A percentile compares a stretch with the other conserved stretches of the same genome.
These are phyloP conservation scores for Drosophila kambysellisi DNA, from an alignment of 2,888 invertebrate species.

Conservation along the genomic window DNA sequence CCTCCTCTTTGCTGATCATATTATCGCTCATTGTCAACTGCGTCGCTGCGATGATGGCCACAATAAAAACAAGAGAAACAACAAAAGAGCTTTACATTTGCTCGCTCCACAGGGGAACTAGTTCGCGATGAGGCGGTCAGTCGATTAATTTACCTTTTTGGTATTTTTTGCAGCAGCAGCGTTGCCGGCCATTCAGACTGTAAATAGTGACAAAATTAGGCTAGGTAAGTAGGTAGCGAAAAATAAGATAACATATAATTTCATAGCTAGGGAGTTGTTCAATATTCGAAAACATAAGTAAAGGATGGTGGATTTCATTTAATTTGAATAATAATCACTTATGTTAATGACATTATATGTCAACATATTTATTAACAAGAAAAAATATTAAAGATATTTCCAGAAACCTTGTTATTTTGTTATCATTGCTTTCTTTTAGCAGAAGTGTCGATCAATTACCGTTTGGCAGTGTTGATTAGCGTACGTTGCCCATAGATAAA, in stretches of 20 bases:
- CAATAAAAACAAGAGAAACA: constrained; percentile 56
- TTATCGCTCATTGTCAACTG: constrained; percentile 70
- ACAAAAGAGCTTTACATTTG: constrained; percentile 24
- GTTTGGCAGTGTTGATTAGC: not conserved
- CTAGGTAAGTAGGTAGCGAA: not conserved
- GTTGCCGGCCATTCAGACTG: not conserved
- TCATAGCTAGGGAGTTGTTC: not conserved
- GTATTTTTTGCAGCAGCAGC: constrained; percentile 10
- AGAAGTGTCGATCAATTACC: not conserved
- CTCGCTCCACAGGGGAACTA: constrained; percentile 5
- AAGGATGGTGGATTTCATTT: no score
- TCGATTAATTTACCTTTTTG: constrained; percentile 11
- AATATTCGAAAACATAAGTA: no score
- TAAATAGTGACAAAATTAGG: not conserved
- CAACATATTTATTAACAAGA: not conserved
- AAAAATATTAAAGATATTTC: no score
- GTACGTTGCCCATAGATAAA: constrained; percentile 17
- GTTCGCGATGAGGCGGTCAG: constrained; percentile 12
- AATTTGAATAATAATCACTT: no score
- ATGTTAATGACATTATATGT: not conserved
- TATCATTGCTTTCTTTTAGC: not conserved
- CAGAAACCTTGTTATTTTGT: not conserved
- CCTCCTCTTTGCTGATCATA: constrained; percentile 61
- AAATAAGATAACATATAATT: not conserved
- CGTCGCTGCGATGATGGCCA: constrained; percentile 60